A percentile compares a stretch with the other conserved stretches of the same genome.
Evolutionary conservation across 1,140 invertebrate species (phyloP).

Genomic region (Samia ricini): DNA sequence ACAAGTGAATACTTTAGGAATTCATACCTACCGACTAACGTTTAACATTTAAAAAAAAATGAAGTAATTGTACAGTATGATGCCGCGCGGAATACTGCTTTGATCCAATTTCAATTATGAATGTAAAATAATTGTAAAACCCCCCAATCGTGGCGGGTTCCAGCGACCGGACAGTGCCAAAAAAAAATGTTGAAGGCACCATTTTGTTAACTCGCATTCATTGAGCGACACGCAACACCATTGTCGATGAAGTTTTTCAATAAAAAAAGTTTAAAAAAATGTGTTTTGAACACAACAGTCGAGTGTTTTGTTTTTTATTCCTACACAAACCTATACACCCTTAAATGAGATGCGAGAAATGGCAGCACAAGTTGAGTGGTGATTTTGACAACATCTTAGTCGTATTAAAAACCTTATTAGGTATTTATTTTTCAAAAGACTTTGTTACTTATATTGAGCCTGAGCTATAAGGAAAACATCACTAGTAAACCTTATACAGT

Average conservation of each 20-base stretch:
- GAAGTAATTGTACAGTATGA: not conserved
- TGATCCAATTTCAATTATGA: not conserved
- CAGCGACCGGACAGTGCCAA: constrained; percentile 5
- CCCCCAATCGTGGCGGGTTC: not conserved
- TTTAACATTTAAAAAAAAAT: not conserved
- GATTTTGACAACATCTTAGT: no score
- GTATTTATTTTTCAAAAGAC: no score
- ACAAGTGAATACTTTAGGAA: no score
- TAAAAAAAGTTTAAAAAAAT: constrained; percentile 69
- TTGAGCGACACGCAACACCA: constrained; percentile 55
- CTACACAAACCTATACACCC: no score
- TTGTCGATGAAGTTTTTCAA: constrained; percentile 67
- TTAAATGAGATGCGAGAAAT: no score
- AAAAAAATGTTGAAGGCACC: constrained; percentile 6
- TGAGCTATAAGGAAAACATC: no score
- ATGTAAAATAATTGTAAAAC: not conserved
- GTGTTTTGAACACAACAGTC: constrained; percentile 73
- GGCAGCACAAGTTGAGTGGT: no score
- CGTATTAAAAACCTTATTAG: no score
- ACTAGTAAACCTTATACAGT: no score
- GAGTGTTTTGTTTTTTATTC: constrained; percentile 45
- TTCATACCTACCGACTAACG: not conserved
- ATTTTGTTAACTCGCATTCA: constrained; percentile 6
- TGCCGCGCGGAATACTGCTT: not conserved
- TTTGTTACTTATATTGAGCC: no score